Evolutionary conservation across 2,797 vertebrate species (phyloP), one percentile per base, ranked within the genome.

Genomic region (Oreonectes daqikongensis): DNA sequence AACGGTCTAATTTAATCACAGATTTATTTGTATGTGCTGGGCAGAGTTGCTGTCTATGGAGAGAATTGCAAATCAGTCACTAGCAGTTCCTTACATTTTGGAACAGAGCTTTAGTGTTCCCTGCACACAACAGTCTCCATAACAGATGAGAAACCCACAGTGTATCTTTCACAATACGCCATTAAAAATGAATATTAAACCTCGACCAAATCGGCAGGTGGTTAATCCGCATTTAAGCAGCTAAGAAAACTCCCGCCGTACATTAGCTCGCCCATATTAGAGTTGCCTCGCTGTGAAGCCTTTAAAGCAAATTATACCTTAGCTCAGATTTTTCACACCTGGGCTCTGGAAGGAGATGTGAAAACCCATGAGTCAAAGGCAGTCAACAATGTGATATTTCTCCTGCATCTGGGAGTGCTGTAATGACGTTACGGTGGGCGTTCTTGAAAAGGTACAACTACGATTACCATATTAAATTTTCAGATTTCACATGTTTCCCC

Each of bases 351-450:
- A 55, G 12, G n/a, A 20, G 42, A 28, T 46, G 20, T 71, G 55
- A 60, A 70, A 60, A 46, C 60, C n/a, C n/a, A 48, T 11, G n/a
- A 59, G 15, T 78, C 38, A 72, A 67, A 60, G 40, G 50, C 15
- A 20, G 32, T 24, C 40, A 24, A 6, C 17, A 67, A 67, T 67
- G 12, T 67, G 10, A 60, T 24, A 68, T 68, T 18, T 73, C 20
- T 59, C 24, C 11, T 9, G 44, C 72, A 53, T 30, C 42, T 73
- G 42, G 26, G 17, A 67, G 11, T 11, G 2, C 57, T 69, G 42
- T 63, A 63, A 79, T 24, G 61, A 46, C 24, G 59, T 70, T 55
- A 64, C 0, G 1, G 7, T 24, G 14, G 30, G 30, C 6, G 42
- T 69, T 61, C 26, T 63, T 63, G 2, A 50, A 35, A 60, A 11